Evolutionary conservation across 2,888 invertebrate species (phyloP), one percentile per base, ranked within the genome.

Genomic region (Hedychridium roseum): DNA sequence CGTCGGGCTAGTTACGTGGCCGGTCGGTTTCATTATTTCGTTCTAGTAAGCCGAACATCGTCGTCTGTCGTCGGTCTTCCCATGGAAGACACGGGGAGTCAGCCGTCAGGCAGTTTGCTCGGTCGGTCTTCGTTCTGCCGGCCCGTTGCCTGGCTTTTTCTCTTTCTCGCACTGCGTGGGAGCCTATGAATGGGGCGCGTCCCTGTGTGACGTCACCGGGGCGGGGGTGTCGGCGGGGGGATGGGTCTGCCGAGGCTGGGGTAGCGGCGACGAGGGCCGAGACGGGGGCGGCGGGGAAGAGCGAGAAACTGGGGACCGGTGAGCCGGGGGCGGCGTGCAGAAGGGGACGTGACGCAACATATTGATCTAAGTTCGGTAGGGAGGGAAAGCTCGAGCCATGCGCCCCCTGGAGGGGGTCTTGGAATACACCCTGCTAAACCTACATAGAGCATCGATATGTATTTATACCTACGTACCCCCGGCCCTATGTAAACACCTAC

Each of bases 271-370:
- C 32, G 46, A 47, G 39, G 44, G 30, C 21, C 38, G 41, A 35
- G 43, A 39, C 38, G 43, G 50, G 39, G 45, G 47, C 17, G 26
- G 35, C 27, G 40, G 48, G 36, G 60, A 43, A 47, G 46, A 53
- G 60, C 57, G 51, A 62, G 57, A 55, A 54, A 64, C 52, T 31
- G 32, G 32, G 12, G 23, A 40, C n/a, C 17, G 23, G 32, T 31
- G 50, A 37, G 39, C 43, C 40, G 45, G 23, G 67, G 72, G 66
- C 55, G 67, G 57, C 54, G 64, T 48, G 60, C 54, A 44, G 53
- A 49, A 57, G 60, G 54, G 61, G 64, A 76, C 70, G 73, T 79
- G 78, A 78, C 77, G 78, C 76, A 78, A 77, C 68, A 76, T 78
- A 79, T 78, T 78, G 78, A 78, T 79, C 74, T 71, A 73, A 68